Base-by-base conservation (phyloP, 2,888 invertebrate species). In the Priocnemis perturbator region DNA sequence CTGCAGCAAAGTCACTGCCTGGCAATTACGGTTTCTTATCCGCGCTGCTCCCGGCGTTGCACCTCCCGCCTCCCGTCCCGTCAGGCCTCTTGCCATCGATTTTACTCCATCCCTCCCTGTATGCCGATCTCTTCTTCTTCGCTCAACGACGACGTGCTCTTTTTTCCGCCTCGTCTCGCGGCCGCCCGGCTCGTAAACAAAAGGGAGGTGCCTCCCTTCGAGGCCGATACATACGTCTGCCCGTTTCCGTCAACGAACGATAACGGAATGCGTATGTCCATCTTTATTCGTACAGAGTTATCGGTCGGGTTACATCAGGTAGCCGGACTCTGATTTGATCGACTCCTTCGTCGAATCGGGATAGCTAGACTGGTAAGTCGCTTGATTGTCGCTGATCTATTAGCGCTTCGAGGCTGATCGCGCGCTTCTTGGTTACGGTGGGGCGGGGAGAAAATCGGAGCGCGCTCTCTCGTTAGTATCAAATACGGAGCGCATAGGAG, bases 11-110 rank as follows among this genome's bases (percentile, higher is more conserved):
- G 77, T 81, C 77, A 76, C 69, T 76, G 72, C 72, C 72, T 69
- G 71, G 71, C 73, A 79, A 83, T 83, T 83, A 83, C 72, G 71
- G 75, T 77, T 81, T 81, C 76, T 81, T 81, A 76, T 73, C 58
- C 57, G 67, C 50, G 65, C 37, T 37, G 71, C 63, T 52, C 17
- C 20, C 30, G 48, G 20, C 23, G 21, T 45, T 63, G 26, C 20
- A 3, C 37, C 30, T 55, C 67, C 52, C n/a, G 66, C 52, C 65
- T 64, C 60, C 58, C 37, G 52, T 44, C 11, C 47, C 7, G n/a
- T 30, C 56, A 14, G 11, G 17, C 26, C 19, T 9, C 30, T 17
- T 17, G 17, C n/a, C n/a, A n/a, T n/a, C n/a, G n/a, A n/a, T n/a
- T n/a, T n/a, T n/a, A n/a, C n/a, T n/a, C n/a, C n/a, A n/a, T n/a